Base-by-base conservation (phyloP, 2,797 vertebrate species). In the Megaceryle alcyon region DNA sequence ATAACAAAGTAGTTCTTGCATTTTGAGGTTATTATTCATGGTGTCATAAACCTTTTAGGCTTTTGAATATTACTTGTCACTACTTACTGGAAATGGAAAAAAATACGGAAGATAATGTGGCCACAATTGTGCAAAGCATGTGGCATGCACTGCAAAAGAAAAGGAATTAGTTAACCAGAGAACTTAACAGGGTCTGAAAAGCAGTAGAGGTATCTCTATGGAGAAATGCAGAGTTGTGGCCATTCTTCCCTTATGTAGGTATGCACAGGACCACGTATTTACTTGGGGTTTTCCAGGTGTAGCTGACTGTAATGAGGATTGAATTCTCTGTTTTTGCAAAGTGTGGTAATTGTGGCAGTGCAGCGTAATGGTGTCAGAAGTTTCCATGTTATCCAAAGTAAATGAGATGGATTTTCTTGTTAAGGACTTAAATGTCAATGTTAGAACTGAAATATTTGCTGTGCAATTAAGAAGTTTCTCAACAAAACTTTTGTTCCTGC, bases 401-500 rank as follows among this genome's bases (percentile, higher is more conserved):
- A 92, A 68, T 18, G 64, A 86, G 90, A 87, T 3, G 26, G 92
- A 87, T 96, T 96, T 96, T 90, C 88, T 46, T 66, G 17, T 80
- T 96, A 90, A 92, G 86, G 69, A 37, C 49, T 43, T 90, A 60
- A 77, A 79, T 16, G 18, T 69, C 71, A 86, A 78, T 57, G 33
- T 94, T 93, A 82, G 71, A 95, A 60, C 33, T 56, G 49, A 51
- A 51, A 53, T 75, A 57, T 92, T 94, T 87, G 31, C 78, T 70
- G n/a, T 79, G 69, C 1, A 28, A 88, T 95, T 96, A 95, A 44
- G 51, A 94, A 93, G 76, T 95, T 96, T 82, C 88, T 95, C 68
- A 94, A 92, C 31, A 82, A n/a, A 95, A 96, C 75, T 96, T 96
- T 65, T 89, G 81, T 96, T 96, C 76, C 91, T 78, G 43, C 49